Percentiles rank a stretch among this genome's conserved stretches.
Conservation (phyloP, 2,797 vertebrate genomes). For the Acomys russatus region DNA sequence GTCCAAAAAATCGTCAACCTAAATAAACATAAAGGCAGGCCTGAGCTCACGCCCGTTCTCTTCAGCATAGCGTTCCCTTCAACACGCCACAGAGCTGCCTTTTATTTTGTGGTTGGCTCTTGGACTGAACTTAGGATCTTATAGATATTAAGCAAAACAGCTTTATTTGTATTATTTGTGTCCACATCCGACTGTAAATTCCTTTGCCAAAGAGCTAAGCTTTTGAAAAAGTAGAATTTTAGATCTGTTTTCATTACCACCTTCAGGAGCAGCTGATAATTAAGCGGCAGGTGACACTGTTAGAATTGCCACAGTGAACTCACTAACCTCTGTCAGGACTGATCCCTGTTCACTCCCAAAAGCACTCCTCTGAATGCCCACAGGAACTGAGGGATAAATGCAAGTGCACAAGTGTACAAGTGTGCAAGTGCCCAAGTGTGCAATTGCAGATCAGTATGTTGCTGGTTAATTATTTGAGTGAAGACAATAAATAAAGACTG, state of each 20-base stretch:
- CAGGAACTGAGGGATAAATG: background rate
- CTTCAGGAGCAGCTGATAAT: slow-evolving; percentile 35
- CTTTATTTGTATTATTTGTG: no score
- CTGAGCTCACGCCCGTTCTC: background rate
- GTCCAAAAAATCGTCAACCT: background rate
- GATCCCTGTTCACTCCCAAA: background rate
- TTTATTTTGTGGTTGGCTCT: no score
- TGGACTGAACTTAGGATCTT: background rate
- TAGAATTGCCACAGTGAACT: background rate
- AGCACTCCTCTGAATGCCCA: background rate
- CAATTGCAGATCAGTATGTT: background rate
- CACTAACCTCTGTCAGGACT: background rate
- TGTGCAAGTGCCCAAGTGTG: background rate
- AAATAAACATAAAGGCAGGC: slow-evolving; percentile 14
- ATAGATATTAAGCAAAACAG: background rate
- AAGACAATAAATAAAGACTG: background rate
- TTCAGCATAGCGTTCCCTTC: background rate
- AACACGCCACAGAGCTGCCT: background rate
- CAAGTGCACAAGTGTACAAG: background rate
- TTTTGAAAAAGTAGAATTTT: background rate
- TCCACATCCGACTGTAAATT: background rate
- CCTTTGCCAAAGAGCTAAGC: background rate
- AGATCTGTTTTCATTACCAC: background rate
- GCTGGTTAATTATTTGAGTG: background rate
- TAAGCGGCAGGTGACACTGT: background rate